phyloP scores from a whole-genome alignment of 1,140 invertebrate species.

The Phocides pigmalion region DNA sequence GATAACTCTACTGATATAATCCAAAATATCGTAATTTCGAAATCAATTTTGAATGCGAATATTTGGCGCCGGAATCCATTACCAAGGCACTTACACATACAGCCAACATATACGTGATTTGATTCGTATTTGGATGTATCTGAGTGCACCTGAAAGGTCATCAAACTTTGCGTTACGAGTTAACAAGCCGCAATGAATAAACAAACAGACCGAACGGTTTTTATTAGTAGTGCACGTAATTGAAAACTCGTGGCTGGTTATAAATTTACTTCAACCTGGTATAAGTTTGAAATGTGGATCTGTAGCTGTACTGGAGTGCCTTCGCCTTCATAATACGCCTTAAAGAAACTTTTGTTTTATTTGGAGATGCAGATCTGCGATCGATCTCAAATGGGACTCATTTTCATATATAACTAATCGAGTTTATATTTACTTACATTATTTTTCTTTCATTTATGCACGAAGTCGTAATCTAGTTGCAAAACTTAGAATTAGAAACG shows the following conservation, averaged over 20 bases:
- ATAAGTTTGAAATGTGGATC: too few relatives aligned
- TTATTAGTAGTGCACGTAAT: conserved; percentile 29
- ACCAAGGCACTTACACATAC: not conserved
- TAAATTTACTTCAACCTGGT: not conserved
- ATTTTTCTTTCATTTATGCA: too few relatives aligned
- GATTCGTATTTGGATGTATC: conserved; percentile 22
- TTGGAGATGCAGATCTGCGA: too few relatives aligned
- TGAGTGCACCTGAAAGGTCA: conserved; percentile 43
- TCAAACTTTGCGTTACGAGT: conserved; percentile 47
- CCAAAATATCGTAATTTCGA: not conserved
- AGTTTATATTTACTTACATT: too few relatives aligned
- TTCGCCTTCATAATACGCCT: too few relatives aligned
- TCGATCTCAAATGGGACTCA: too few relatives aligned
- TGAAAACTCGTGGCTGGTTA: conserved; percentile 6
- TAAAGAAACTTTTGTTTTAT: too few relatives aligned
- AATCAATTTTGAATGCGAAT: not conserved
- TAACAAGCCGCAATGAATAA: conserved; percentile 47
- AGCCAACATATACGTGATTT: conserved; percentile 21
- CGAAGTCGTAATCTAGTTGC: too few relatives aligned
- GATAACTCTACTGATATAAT: too few relatives aligned
- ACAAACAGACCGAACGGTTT: conserved; percentile 45
- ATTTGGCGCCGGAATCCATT: not conserved
- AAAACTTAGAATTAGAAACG: too few relatives aligned
- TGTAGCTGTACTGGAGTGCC: too few relatives aligned
- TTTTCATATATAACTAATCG: too few relatives aligned